Percentiles rank a stretch among this genome's conserved stretches.
Evolutionary conservation across 2,113 vertebrate species (phyloP).

Genomic region (Megaptera novaeangliae): DNA sequence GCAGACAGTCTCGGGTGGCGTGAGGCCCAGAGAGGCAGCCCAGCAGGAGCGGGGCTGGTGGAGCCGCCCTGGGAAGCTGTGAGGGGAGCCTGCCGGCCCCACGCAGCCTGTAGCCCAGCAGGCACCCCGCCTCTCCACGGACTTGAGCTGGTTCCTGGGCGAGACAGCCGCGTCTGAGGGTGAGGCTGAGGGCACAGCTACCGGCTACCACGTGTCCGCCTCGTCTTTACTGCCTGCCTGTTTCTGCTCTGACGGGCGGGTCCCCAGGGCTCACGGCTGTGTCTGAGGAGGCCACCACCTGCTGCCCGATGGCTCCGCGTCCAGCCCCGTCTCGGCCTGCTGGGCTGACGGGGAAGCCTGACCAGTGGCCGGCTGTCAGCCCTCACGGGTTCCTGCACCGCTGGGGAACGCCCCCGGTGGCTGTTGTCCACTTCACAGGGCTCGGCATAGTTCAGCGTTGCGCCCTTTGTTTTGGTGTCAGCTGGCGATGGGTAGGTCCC

Average conservation of each 20-base stretch:
- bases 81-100: background rate
- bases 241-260: background rate
- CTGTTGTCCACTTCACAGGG: too few species aligned
- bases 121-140: background rate
- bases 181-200: background rate
- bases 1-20: background rate
- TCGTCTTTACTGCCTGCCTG: background rate
- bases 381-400: accelerated
- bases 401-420: accelerated
- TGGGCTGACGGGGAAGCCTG: background rate
- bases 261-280: background rate
- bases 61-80: background rate
- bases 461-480: too few species aligned
- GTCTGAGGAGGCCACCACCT: background rate
- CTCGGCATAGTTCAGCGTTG: background rate
- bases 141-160: background rate
- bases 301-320: background rate
- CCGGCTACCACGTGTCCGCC: accelerated
- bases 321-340: background rate
- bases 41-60: background rate
- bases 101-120: accelerated
- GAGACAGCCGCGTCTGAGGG: background rate
- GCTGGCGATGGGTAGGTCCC: background rate
- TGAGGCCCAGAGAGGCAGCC: background rate
- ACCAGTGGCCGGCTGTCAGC: background rate